Percentiles rank a stretch among this genome's conserved stretches.
These are phyloP conservation scores for Brachypalpus laphriformis DNA, from an alignment of 2,888 invertebrate species.

Conservation along the genomic window DNA sequence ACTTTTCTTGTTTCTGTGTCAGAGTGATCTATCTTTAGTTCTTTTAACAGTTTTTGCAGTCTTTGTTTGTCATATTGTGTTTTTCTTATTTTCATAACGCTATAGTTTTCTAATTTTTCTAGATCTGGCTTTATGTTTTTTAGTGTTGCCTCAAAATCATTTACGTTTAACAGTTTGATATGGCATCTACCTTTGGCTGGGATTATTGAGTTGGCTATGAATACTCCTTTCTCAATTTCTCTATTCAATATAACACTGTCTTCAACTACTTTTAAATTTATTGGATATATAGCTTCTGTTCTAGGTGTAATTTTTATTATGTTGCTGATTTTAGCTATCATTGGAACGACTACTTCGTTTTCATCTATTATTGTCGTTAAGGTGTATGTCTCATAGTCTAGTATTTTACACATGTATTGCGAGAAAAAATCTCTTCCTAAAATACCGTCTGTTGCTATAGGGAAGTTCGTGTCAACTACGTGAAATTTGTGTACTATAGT, in stretches of 20 bases:
- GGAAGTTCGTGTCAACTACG: slow-evolving; percentile 1
- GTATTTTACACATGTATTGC: slow-evolving; percentile 18
- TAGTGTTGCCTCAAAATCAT: slow-evolving; percentile 15
- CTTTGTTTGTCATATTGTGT: slow-evolving; percentile 5
- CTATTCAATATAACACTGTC: slow-evolving; percentile 7
- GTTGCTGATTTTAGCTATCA: background rate
- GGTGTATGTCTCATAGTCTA: slow-evolving; percentile 3
- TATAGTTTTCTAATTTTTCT: no score
- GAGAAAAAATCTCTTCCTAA: background rate
- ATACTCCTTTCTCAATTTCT: no score
- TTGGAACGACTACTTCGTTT: slow-evolving; percentile 1
- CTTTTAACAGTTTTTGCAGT: slow-evolving; percentile 21
- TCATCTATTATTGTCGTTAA: slow-evolving; percentile 8
- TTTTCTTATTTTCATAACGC: background rate
- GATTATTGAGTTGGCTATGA: no score
- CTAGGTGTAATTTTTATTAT: slow-evolving; percentile 1
- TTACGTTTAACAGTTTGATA: no score
- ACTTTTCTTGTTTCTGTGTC: slow-evolving; percentile 16
- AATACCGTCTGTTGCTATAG: background rate
- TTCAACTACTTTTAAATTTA: background rate
- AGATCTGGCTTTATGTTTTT: slow-evolving; percentile 2
- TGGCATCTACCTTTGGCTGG: no score
- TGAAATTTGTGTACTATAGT: slow-evolving; percentile 13
- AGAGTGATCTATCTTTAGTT: background rate
- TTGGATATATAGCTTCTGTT: slow-evolving; percentile 4